A percentile compares a stretch with the other conserved stretches of the same genome.
Evolutionary conservation across 2,888 invertebrate species (phyloP).

Genomic region (Orthonychiurus folsomi): DNA sequence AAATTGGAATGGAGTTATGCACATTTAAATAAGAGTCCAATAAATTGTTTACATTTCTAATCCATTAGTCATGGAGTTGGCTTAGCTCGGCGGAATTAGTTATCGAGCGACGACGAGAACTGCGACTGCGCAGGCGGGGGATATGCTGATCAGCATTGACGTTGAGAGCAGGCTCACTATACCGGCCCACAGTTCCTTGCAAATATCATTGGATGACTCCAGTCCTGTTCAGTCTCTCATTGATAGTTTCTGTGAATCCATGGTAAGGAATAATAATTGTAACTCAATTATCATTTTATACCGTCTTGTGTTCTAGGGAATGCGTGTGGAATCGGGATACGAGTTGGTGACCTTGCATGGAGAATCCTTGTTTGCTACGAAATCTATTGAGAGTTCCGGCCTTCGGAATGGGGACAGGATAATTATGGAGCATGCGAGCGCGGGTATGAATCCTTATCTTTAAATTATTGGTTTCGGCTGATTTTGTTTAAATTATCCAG

Average conservation of each 20-base stretch:
- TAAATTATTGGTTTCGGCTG: too few species aligned
- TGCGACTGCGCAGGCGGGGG: too few species aligned
- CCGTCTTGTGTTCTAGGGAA: not conserved
- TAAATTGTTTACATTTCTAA: too few species aligned
- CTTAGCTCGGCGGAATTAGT: too few species aligned
- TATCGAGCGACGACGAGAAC: too few species aligned
- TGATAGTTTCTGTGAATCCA: slow-evolving; percentile 13
- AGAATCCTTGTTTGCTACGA: not conserved
- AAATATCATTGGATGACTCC: slow-evolving; percentile 15
- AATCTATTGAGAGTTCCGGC: not conserved
- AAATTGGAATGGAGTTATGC: too few species aligned
- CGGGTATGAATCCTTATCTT: too few species aligned
- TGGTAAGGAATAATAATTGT: slow-evolving; percentile 15
- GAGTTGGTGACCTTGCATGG: not conserved
- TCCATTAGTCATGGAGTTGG: too few species aligned
- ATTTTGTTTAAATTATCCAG: too few species aligned
- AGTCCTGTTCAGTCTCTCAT: slow-evolving; percentile 13
- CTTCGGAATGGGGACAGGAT: not conserved
- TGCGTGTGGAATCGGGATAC: not conserved
- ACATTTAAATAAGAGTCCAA: too few species aligned
- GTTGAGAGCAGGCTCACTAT: slow-evolving; percentile 35
- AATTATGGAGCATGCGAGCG: too few species aligned
- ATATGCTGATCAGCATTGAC: slow-evolving; percentile 14
- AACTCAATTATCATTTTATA: not conserved
- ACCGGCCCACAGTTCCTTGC: slow-evolving; percentile 16